phyloP scores from a whole-genome alignment of 2,888 invertebrate species.

The Microchrysa polita region DNA sequence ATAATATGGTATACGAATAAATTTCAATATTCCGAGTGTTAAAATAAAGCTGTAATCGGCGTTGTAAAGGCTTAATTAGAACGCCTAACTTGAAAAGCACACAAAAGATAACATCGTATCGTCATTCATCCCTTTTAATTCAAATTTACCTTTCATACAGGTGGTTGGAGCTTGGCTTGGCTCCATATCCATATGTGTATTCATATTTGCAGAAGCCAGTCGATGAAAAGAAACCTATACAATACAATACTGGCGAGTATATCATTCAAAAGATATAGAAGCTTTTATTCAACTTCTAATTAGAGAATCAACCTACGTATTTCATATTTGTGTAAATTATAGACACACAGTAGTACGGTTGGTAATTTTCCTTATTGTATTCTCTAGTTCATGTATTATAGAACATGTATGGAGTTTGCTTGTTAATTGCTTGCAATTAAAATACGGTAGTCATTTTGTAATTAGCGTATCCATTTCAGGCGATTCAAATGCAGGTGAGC shows the following conservation, averaged over 20 bases:
- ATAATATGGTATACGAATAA: no score
- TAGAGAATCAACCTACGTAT: conserved; percentile 1
- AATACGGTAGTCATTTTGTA: conserved; percentile 8
- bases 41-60: no score
- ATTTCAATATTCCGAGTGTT: no score
- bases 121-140: background rate
- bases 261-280: background rate
- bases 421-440: background rate
- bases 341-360: conserved; percentile 4
- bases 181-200: background rate
- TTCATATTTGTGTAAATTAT: conserved; percentile 20
- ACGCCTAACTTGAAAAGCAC: no score
- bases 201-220: background rate
- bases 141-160: background rate
- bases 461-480: conserved; percentile 17
- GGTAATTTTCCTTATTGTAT: conserved; percentile 8
- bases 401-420: background rate
- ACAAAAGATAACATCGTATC: background rate
- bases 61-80: no score
- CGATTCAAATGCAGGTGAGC: no score
- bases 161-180: background rate
- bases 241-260: background rate
- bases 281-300: conserved; percentile 4
- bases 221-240: background rate
- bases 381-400: background rate